Base-by-base conservation (phyloP, 2,888 invertebrate genomes). In the Lathronympha strigana region DNA sequence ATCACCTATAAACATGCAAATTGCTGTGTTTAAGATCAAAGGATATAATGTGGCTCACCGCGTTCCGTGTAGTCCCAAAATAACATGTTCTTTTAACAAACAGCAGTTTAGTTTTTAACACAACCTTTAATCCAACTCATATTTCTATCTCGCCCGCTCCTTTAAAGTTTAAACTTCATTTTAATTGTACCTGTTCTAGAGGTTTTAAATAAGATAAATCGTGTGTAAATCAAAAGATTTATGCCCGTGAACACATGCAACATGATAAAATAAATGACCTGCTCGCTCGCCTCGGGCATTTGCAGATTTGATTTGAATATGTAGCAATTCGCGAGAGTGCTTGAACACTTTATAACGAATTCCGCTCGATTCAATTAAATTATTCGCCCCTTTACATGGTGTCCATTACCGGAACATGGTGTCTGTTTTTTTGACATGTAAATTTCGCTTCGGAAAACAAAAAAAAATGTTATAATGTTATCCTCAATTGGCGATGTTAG, bases 1-100 rank as follows among this genome's bases (percentile, higher is more conserved):
- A 64, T 58, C 51, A 45, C 57, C 53, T 53, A 66, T 60, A 66
- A 66, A 60, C 64, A 60, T 66, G 60, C 47, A 66, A 66, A 60
- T 60, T 66, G 25, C 28, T 38, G 53, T 64, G 40, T 66, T 63
- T 49, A 54, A 60, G 36, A 66, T 66, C 60, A 66, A 60, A 66
- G 60, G 64, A 54, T 66, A 53, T 45, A 51, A 51, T 25, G 58
- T 25, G 33, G 40, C 15, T 61, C 8, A 11, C 25, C 45, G 19
- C 23, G 36, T 5, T 19, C 13, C 45, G 2, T 15, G 23, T n/a
- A 21, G 33, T 1, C n/a, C n/a, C n/a, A n/a, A 31, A n/a, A 45
- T 45, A 45, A 28, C n/a, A 58, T 58, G 15, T 43, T 31, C 33
- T 11, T 6, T 9, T 25, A 40, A 9, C 4, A 9, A n/a, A 25